Evolutionary conservation across 35 echinoderm and acorn worm species (phyloP).

Genomic region (Amphiura filiformis): DNA sequence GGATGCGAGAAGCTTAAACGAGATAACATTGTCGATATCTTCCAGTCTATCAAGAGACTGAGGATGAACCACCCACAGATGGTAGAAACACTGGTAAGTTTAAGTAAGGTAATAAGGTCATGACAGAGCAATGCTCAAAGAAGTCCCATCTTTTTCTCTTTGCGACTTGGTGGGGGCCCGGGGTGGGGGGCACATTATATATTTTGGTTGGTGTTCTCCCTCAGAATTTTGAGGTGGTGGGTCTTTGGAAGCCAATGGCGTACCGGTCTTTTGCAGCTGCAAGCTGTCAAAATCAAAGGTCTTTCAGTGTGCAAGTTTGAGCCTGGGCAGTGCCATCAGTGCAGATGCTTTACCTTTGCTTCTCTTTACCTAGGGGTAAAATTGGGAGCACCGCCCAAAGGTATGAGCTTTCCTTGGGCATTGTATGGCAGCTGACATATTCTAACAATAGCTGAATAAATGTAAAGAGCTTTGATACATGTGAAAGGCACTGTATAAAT

Average conservation of each 20-base stretch:
- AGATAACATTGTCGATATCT: conserved; percentile 57
- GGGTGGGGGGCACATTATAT: too few relatives aligned
- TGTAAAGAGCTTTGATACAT: neutral
- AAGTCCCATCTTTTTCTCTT: neutral
- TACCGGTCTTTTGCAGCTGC: neutral
- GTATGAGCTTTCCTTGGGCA: too few relatives aligned
- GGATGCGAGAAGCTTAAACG: conserved; percentile 42
- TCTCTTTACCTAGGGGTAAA: neutral
- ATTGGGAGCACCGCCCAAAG: neutral
- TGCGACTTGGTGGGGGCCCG: neutral
- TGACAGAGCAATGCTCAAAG: neutral
- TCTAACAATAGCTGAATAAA: neutral
- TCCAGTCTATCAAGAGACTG: conserved; percentile 67
- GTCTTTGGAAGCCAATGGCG: neutral
- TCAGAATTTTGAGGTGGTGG: neutral
- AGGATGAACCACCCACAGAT: conserved; percentile 55
- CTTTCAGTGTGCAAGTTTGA: too few relatives aligned
- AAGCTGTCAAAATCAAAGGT: too few relatives aligned
- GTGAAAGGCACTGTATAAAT: neutral
- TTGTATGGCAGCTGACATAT: too few relatives aligned
- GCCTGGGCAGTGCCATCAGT: too few relatives aligned
- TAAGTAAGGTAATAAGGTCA: neutral
- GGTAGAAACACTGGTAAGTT: conserved; percentile 60
- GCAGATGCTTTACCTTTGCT: too few relatives aligned
- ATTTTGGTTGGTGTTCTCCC: neutral